These are phyloP conservation scores for Paradoxurus hermaphroditus DNA, from an alignment of 2,113 vertebrate species.

Conservation along the genomic window DNA sequence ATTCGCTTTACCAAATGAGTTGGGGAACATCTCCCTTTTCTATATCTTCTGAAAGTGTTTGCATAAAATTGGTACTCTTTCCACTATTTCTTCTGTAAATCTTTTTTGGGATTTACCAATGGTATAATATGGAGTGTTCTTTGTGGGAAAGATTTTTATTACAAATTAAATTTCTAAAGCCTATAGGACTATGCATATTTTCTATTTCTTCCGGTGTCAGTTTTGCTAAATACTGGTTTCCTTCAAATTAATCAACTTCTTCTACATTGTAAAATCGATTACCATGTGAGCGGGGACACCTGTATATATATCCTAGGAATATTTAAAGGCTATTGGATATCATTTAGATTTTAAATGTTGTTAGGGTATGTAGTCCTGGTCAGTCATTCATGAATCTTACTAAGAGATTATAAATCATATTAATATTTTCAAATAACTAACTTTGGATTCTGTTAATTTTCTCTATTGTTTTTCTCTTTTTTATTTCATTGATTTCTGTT, in stretches of 20 bases:
- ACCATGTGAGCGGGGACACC: neutral
- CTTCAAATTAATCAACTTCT: neutral
- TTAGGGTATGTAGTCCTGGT: rapidly evolving
- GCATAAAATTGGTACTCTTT: neutral
- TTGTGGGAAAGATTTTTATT: neutral
- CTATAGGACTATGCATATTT: neutral
- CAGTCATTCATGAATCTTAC: neutral
- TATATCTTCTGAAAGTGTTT: neutral
- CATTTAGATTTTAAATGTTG: neutral
- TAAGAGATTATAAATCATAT: neutral
- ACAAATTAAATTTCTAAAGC: neutral
- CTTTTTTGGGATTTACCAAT: neutral
- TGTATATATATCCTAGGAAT: neutral
- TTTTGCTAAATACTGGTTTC: neutral
- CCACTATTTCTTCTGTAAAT: neutral
- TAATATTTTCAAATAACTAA: neutral
- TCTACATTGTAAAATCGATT: neutral
- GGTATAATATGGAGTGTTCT: neutral
- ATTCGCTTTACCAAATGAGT: no score
- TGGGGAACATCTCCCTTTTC: neutral
- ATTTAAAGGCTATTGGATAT: neutral
- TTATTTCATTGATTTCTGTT: neutral
- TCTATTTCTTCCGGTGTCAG: neutral
- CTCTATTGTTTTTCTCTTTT: neutral
- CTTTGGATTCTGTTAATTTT: neutral